These are phyloP conservation scores for Trichogramma pretiosum DNA, from an alignment of 1,140 invertebrate species.

Conservation along the genomic window DNA sequence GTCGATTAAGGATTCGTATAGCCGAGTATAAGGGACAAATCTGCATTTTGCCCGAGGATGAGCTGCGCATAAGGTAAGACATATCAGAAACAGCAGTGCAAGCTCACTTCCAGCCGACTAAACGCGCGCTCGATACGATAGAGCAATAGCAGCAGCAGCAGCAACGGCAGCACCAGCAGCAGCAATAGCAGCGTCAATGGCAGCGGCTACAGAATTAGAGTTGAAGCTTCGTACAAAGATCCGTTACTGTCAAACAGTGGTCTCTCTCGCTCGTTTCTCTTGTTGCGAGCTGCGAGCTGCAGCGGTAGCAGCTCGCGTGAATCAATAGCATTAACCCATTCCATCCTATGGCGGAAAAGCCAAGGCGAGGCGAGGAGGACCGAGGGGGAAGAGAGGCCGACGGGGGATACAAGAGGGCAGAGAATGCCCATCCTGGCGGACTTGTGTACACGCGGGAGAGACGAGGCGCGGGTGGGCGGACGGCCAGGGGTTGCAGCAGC, in stretches of 20 bases:
- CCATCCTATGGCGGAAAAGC: slow-evolving; percentile 37
- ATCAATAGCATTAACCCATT: slow-evolving; percentile 50
- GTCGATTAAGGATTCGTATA: too few relatives aligned
- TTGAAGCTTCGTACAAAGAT: slow-evolving; percentile 29
- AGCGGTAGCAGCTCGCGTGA: slow-evolving; percentile 46
- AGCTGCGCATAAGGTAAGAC: too few relatives aligned
- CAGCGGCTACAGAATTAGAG: too few relatives aligned
- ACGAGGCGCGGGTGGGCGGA: slow-evolving; percentile 18
- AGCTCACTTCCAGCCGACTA: too few relatives aligned
- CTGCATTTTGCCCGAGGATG: slow-evolving; percentile 10
- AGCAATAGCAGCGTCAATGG: neutral
- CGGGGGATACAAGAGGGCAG: too few relatives aligned
- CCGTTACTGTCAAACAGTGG: slow-evolving; percentile 47
- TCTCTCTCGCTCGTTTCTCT: slow-evolving; percentile 28
- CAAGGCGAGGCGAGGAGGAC: slow-evolving; percentile 29
- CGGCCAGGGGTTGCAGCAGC: too few relatives aligned
- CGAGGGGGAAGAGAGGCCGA: too few relatives aligned
- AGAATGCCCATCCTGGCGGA: too few relatives aligned
- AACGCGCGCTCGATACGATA: too few relatives aligned
- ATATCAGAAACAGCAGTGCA: too few relatives aligned
- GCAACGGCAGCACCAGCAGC: slow-evolving; percentile 16
- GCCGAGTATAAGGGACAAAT: slow-evolving; percentile 9
- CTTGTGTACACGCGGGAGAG: too few relatives aligned
- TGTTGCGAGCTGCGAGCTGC: too few relatives aligned
- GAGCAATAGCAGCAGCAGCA: slow-evolving; percentile 21